A percentile compares a stretch with the other conserved stretches of the same genome.
Conservation (phyloP, 2,888 invertebrate genomes). For the Meiosimyza platycephala region DNA sequence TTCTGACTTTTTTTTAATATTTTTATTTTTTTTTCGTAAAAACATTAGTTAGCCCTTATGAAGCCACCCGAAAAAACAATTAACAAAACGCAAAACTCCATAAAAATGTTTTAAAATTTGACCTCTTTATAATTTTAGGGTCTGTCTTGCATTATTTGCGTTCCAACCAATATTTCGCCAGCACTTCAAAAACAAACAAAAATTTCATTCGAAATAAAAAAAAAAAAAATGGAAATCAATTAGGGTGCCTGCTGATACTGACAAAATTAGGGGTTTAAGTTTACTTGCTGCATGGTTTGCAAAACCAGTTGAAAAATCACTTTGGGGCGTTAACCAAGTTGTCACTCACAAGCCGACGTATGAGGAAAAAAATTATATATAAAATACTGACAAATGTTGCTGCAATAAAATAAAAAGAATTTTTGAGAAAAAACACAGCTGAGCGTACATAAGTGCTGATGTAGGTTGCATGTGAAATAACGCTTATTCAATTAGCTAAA, state of each 20-base stretch:
- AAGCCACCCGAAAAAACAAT: conserved; percentile 17
- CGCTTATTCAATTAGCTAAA: conserved; percentile 42
- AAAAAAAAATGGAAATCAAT: conserved; percentile 11
- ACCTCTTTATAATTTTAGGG: not conserved
- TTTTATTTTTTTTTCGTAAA: not conserved
- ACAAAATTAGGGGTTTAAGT: not conserved
- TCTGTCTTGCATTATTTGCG: not conserved
- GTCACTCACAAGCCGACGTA: conserved; percentile 45
- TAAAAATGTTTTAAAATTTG: conserved; percentile 29
- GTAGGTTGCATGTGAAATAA: conserved; percentile 37
- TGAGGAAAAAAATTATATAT: too few species aligned
- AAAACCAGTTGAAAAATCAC: conserved; percentile 52
- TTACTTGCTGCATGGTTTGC: not conserved
- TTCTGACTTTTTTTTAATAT: not conserved
- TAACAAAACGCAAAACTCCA: conserved; percentile 32
- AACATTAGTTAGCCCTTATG: conserved; percentile 9
- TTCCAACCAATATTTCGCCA: too few species aligned
- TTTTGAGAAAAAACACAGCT: not conserved
- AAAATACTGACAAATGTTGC: too few species aligned
- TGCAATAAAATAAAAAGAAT: too few species aligned
- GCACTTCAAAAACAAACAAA: conserved; percentile 18
- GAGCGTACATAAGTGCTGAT: not conserved
- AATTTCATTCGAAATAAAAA: conserved; percentile 41
- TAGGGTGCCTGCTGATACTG: conserved; percentile 18
- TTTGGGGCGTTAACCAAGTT: conserved; percentile 50